A percentile compares a stretch with the other conserved stretches of the same genome.
These are phyloP conservation scores for Nerophis lumbriciformis DNA, from an alignment of 2,113 vertebrate species.

Conservation along the genomic window DNA sequence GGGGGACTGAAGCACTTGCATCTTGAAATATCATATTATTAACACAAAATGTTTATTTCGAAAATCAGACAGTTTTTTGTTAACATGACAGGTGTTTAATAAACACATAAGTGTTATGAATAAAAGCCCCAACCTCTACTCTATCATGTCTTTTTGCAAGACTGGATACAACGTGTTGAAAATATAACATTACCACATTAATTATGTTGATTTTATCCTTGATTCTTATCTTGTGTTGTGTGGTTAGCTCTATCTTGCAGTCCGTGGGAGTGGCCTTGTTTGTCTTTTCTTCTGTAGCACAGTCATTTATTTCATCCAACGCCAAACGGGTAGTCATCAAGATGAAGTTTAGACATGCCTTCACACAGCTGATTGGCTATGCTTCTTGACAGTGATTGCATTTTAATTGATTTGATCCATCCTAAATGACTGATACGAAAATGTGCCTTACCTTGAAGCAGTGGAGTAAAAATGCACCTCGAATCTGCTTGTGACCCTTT, in stretches of 20 bases:
- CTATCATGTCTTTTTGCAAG: too few species aligned
- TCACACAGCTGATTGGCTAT: slow-evolving; percentile 56
- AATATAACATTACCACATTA: slow-evolving; percentile 35
- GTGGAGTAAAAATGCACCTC: background rate
- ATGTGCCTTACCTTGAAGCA: slow-evolving; percentile 11
- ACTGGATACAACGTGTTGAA: background rate
- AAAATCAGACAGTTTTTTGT: too few species aligned
- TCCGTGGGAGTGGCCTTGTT: slow-evolving; percentile 35
- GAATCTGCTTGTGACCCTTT: background rate
- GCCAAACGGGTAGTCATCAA: slow-evolving; percentile 32
- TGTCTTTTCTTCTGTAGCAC: slow-evolving; percentile 9
- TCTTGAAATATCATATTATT: too few species aligned
- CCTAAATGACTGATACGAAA: slow-evolving; percentile 58
- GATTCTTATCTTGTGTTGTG: slow-evolving; percentile 39
- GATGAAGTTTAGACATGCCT: slow-evolving; percentile 37
- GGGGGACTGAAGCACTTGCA: too few species aligned
- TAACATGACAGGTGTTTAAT: too few species aligned
- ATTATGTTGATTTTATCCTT: slow-evolving; percentile 36
- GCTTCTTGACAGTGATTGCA: slow-evolving; percentile 60
- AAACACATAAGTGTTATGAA: too few species aligned
- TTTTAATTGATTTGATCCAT: slow-evolving; percentile 69
- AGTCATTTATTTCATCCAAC: slow-evolving; percentile 41
- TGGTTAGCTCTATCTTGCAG: slow-evolving; percentile 20
- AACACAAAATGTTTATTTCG: too few species aligned
- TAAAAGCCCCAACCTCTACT: too few species aligned